phyloP scores from a whole-genome alignment of 2,888 invertebrate species.

The Nephrotoma flavescens region DNA sequence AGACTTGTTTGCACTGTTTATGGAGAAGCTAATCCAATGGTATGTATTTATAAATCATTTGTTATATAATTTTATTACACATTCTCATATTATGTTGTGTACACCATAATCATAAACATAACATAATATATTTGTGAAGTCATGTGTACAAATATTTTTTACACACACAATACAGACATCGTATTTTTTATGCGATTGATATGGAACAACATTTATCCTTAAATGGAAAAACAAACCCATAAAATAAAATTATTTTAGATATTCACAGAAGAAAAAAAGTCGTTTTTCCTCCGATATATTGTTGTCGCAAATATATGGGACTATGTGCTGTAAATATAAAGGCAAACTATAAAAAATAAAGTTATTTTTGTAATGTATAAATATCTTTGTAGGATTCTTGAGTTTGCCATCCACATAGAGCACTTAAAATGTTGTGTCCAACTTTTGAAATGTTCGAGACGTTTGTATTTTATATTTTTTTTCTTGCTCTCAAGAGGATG shows the following conservation, averaged over 20 bases:
- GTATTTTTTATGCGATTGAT: not conserved
- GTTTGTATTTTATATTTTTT: not conserved
- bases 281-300: not conserved
- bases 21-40: conserved; percentile 42
- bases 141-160: not conserved
- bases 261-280: not conserved
- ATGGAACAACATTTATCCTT: not conserved
- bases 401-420: not conserved
- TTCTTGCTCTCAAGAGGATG: not conserved
- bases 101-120: not conserved
- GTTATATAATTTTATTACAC: conserved; percentile 5
- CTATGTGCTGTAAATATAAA: not conserved
- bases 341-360: not conserved
- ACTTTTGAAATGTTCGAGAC: not conserved
- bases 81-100: not conserved
- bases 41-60: conserved; percentile 18
- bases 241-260: not conserved
- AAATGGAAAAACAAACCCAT: not conserved
- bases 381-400: not conserved
- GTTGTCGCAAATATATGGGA: not conserved
- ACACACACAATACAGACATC: not conserved
- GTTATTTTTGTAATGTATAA: not conserved
- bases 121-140: not conserved
- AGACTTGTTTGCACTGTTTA: conserved; percentile 42
- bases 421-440: not conserved